Conservation (phyloP, 2,113 vertebrate genomes). For the Amblyopsis rosae region DNA sequence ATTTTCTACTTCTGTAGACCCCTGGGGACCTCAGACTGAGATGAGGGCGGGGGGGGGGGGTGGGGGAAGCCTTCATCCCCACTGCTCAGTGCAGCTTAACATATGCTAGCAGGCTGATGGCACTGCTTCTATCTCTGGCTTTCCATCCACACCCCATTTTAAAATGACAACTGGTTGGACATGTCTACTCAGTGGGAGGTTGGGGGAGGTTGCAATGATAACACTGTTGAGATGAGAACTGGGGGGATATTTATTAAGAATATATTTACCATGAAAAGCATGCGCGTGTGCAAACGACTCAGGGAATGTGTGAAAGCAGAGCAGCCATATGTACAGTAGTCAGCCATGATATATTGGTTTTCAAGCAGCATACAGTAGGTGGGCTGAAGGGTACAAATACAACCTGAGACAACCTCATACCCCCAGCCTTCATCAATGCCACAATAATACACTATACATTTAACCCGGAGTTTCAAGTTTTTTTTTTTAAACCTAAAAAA, state of each 20-base stretch:
- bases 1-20: conserved; percentile 41
- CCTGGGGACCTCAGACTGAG: conserved; percentile 27
- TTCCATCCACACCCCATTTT: conserved; percentile 34
- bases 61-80: conserved; percentile 50
- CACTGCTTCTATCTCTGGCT: conserved; percentile 21
- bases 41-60: conserved; percentile 4
- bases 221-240: conserved; percentile 45
- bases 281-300: conserved; percentile 1
- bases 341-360: conserved; percentile 7
- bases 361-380: neutral
- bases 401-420: conserved; percentile 2
- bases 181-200: conserved; percentile 46
- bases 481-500: too few relatives aligned
- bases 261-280: conserved; percentile 20
- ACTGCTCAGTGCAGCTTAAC: conserved; percentile 42
- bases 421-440: neutral
- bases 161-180: conserved; percentile 40
- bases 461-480: too few relatives aligned
- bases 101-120: conserved; percentile 39
- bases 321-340: conserved; percentile 22
- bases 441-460: too few relatives aligned
- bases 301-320: neutral
- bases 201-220: conserved; percentile 40
- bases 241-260: conserved; percentile 36
- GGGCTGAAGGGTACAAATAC: conserved; percentile 1